phyloP scores from a whole-genome alignment of 2,888 invertebrate species.

The Boloria euphrosyne region DNA sequence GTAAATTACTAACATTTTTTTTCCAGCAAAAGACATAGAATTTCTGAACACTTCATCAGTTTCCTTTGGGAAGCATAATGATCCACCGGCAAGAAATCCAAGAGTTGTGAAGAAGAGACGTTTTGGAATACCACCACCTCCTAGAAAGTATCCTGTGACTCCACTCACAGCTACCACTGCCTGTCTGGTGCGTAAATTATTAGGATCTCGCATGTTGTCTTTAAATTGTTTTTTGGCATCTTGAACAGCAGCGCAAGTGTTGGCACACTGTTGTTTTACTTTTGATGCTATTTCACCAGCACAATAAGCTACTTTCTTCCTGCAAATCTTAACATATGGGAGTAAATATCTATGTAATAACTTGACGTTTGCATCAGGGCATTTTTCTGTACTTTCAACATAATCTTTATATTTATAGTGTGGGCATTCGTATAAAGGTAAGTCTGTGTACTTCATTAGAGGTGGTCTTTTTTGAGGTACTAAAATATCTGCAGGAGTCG shows the following conservation, averaged over 20 bases:
- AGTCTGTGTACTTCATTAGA: constrained; percentile 61
- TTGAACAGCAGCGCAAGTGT: constrained; percentile 28
- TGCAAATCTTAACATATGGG: constrained; percentile 51
- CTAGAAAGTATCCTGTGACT: constrained; percentile 46
- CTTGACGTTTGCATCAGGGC: constrained; percentile 51
- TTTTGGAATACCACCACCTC: constrained; percentile 43
- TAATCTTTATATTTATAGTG: constrained; percentile 61
- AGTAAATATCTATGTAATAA: constrained; percentile 51
- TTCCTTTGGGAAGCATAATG: constrained; percentile 61
- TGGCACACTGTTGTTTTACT: constrained; percentile 32
- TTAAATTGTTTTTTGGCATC: constrained; percentile 46
- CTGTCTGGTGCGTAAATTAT: constrained; percentile 50
- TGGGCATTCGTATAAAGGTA: constrained; percentile 60
- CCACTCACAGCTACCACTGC: constrained; percentile 48
- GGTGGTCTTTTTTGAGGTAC: constrained; percentile 55
- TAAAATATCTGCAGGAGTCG: not conserved
- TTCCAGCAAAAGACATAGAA: constrained; percentile 43
- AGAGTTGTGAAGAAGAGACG: constrained; percentile 48
- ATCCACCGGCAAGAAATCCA: constrained; percentile 53
- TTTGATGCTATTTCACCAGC: constrained; percentile 39
- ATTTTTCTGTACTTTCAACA: constrained; percentile 46
- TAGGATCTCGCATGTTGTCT: constrained; percentile 51
- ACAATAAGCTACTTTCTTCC: constrained; percentile 38
- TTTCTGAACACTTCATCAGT: constrained; percentile 57
- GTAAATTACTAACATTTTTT: constrained; percentile 42